Evolutionary conservation across 2,888 invertebrate species (phyloP).

Genomic region (Sialis lutaria): DNA sequence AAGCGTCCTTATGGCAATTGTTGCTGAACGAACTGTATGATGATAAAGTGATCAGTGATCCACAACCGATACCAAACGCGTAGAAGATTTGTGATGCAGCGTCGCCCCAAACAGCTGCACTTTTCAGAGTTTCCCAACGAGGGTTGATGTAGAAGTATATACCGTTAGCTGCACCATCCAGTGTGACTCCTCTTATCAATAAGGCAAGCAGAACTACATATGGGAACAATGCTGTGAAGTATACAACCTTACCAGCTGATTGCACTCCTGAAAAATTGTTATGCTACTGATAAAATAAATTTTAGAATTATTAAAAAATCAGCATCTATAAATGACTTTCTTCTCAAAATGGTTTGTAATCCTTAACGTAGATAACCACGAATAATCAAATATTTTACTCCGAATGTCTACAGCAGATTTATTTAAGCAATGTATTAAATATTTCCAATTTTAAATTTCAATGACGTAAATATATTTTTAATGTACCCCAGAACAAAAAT

Average conservation of each 20-base stretch:
- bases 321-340: no score
- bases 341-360: no score
- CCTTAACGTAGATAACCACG: no score
- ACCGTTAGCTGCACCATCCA: conserved; percentile 54
- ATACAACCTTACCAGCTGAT: conserved; percentile 71
- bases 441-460: no score
- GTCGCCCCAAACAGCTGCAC: conserved; percentile 60
- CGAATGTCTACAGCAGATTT: no score
- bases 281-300: no score
- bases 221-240: conserved; percentile 55
- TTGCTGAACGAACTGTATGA: conserved; percentile 58
- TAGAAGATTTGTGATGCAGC: conserved; percentile 75
- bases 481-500: no score
- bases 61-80: conserved; percentile 60
- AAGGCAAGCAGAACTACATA: conserved; percentile 50
- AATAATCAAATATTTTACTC: no score
- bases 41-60: conserved; percentile 57
- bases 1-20: conserved; percentile 49
- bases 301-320: no score
- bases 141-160: conserved; percentile 57
- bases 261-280: conserved; percentile 46
- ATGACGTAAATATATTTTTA: no score
- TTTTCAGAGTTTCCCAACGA: conserved; percentile 43
- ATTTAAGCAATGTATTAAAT: no score
- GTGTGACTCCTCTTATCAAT: conserved; percentile 40